phyloP scores from a whole-genome alignment of 2,888 invertebrate genomes.

The Heliconius hortense region DNA sequence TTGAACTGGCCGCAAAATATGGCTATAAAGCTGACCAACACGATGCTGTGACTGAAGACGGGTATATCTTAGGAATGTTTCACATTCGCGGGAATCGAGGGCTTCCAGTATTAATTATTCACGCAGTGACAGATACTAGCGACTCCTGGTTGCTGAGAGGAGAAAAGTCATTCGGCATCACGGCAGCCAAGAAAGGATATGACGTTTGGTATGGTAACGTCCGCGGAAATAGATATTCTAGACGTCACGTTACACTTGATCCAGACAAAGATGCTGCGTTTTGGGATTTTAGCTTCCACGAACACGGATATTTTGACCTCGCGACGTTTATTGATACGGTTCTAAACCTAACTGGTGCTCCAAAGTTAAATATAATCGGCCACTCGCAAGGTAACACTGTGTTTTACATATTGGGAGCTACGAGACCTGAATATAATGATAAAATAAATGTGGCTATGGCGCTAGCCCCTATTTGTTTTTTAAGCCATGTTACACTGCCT shows the following conservation, averaged over 20 bases:
- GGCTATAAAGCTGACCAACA: constrained; percentile 41
- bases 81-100: constrained; percentile 47
- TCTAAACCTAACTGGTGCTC: constrained; percentile 67
- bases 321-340: constrained; percentile 82
- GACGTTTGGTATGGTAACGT: constrained; percentile 69
- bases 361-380: constrained; percentile 84
- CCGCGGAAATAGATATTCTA: constrained; percentile 83
- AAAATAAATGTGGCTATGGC: constrained; percentile 80
- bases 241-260: constrained; percentile 70
- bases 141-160: constrained; percentile 64
- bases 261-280: constrained; percentile 58
- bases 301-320: constrained; percentile 86
- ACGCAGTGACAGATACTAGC: constrained; percentile 60
- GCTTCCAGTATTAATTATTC: constrained; percentile 60
- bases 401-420: constrained; percentile 80
- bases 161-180: constrained; percentile 76
- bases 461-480: constrained; percentile 56
- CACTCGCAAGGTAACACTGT: constrained; percentile 86
- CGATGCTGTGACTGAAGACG: constrained; percentile 48
- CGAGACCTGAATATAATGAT: constrained; percentile 80
- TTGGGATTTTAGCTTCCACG: constrained; percentile 84
- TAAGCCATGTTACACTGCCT: constrained; percentile 44
- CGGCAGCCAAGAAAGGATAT: constrained; percentile 79
- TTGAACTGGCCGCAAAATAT: constrained; percentile 43
- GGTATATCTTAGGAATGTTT: constrained; percentile 48